Evolutionary conservation across 1,140 invertebrate species (phyloP), one percentile per base, ranked within the genome.

Genomic region (Metaphire vulgaris): DNA sequence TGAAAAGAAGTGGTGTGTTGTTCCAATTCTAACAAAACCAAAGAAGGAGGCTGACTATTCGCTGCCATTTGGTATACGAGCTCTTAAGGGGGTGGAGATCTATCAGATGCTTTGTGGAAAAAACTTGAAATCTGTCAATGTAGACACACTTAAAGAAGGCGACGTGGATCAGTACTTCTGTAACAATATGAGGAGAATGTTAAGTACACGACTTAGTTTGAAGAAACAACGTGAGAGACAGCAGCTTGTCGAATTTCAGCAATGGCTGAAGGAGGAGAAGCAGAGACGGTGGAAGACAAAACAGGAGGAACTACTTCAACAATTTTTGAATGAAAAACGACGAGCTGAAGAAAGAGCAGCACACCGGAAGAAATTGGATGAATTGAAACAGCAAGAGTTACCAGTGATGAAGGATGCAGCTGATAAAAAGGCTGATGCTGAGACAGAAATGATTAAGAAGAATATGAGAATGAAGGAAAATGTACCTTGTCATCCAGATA

Each of bases 1-100:
- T 6, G 41, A 64, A 1, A 74, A 64, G 72, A 34, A 14, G 26
- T 74, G 72, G 72, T 74, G 72, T 41, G 72, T 74, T 65, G 72
- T 74, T 21, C 72, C 72, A 56, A 56, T 56, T 56, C 41, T 56
- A 21, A 56, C 41, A 56, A 56, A 56, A 21, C 21, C 41, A 56
- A 6, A 21, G 21, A 56, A 56, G 21, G 41, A 56, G 21, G 41
- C 41, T 56, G 41, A 56, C 41, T 56, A 56, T 56, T 21, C 6
- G 41, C 21, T 56, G 41, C 41, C 41, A 56, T 56, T 56, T 56
- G 41, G 41, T 21, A 12, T 56, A 56, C 6, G 41, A 56, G 41
- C 41, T 56, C 21, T 56, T 6, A 56, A 56, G 21, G 41, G 41
- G 21, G 41, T 56, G 6, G 41, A 56, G 41, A 56, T 56, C 21